Percentiles rank a stretch among this genome's conserved stretches.
Conservation (phyloP, 2,797 vertebrate species). For the Cryptoprocta ferox region DNA sequence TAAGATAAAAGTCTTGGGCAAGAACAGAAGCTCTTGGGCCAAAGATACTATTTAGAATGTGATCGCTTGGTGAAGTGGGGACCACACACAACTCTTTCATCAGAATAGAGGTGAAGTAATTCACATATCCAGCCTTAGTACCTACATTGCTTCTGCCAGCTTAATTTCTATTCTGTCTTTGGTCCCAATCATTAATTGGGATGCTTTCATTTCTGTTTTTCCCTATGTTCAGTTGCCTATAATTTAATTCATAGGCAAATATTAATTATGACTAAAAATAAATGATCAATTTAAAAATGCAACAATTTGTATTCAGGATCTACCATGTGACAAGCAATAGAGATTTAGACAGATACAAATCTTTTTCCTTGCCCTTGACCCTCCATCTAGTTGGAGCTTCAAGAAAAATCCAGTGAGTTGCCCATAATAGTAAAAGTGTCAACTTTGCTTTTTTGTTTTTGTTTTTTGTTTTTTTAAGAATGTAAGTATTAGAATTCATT, state of each 20-base stretch:
- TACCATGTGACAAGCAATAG: neutral
- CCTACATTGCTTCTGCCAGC: neutral
- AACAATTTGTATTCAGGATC: neutral
- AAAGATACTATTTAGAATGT: neutral
- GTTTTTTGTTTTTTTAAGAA: neutral
- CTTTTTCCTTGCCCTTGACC: neutral
- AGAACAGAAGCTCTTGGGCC: neutral
- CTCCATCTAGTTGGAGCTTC: neutral
- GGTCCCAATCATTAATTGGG: neutral
- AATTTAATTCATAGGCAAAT: neutral
- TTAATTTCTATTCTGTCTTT: neutral
- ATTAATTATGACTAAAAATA: neutral
- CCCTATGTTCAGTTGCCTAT: neutral
- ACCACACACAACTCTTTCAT: neutral
- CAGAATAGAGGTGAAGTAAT: neutral
- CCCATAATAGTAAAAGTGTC: neutral
- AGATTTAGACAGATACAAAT: neutral
- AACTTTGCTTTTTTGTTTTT: neutral
- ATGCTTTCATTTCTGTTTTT: neutral
- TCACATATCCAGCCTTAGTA: neutral
- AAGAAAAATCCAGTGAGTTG: neutral
- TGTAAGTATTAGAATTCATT: neutral
- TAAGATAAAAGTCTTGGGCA: neutral
- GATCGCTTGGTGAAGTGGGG: accelerated
- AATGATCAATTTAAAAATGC: neutral